phyloP scores from a whole-genome alignment of 2,113 vertebrate genomes.

The Colistium nudipinnis region DNA sequence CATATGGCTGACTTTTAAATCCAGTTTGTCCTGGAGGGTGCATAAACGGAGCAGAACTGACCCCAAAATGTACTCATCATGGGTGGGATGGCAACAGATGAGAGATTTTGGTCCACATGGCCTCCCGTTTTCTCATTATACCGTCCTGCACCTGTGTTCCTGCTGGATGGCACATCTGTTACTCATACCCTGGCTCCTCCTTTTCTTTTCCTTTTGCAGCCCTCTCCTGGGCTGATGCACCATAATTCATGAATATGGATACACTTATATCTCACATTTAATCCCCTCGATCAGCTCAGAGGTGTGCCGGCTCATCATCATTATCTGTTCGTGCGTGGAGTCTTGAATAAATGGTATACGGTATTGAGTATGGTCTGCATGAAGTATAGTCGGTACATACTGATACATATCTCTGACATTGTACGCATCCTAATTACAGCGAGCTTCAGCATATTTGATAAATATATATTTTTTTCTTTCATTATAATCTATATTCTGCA shows the following conservation, averaged over 20 bases:
- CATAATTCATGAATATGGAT: slow-evolving; percentile 56
- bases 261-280: slow-evolving; percentile 40
- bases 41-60: slow-evolving; percentile 64
- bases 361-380: not conserved
- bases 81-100: slow-evolving; percentile 79
- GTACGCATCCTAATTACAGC: not conserved
- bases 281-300: slow-evolving; percentile 12
- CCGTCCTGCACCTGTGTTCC: slow-evolving; percentile 74
- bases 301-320: not conserved
- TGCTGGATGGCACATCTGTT: slow-evolving; percentile 78
- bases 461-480: not conserved
- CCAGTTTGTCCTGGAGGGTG: slow-evolving; percentile 55
- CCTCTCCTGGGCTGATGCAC: slow-evolving; percentile 39
- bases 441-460: not conserved
- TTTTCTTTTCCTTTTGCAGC: slow-evolving; percentile 25
- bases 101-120: slow-evolving; percentile 77
- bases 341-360: slow-evolving; percentile 19
- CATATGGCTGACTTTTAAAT: slow-evolving; percentile 58
- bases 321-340: slow-evolving; percentile 17
- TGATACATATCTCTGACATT: not conserved
- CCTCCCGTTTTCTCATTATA: slow-evolving; percentile 77
- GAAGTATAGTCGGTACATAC: not conserved
- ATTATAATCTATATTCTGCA: not conserved
- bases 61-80: slow-evolving; percentile 80
- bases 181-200: slow-evolving; percentile 42